Conservation (phyloP, 1,140 invertebrate genomes). For the Littorina saxatilis region DNA sequence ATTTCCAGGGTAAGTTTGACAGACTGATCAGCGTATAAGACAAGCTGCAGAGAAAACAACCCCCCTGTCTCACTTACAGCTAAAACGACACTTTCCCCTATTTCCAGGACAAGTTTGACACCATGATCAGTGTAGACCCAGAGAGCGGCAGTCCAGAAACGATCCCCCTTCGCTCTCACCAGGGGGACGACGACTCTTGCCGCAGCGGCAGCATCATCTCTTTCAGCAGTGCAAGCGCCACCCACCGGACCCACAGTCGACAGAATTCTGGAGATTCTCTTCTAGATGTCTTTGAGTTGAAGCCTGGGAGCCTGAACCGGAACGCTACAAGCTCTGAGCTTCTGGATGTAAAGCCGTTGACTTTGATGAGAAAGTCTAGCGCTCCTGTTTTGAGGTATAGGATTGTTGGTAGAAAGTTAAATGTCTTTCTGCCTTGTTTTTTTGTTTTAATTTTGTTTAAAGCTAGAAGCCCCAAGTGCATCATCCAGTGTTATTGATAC, state of each 20-base stretch:
- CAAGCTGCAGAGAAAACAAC: too few relatives aligned
- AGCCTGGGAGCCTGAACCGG: slow-evolving; percentile 39
- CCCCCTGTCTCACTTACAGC: too few relatives aligned
- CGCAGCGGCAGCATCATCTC: slow-evolving; percentile 48
- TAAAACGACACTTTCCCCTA: too few relatives aligned
- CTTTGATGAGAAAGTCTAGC: slow-evolving; percentile 47
- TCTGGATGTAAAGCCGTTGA: slow-evolving; percentile 48
- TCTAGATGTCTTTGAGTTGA: slow-evolving; percentile 47
- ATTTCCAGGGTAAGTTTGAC: too few relatives aligned
- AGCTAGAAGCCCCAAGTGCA: not conserved
- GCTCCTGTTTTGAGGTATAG: slow-evolving; percentile 40
- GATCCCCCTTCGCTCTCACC: slow-evolving; percentile 24
- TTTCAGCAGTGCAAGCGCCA: slow-evolving; percentile 51
- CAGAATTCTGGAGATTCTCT: slow-evolving; percentile 63
- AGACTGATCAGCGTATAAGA: too few relatives aligned
- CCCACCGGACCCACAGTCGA: slow-evolving; percentile 53
- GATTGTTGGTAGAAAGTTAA: too few relatives aligned
- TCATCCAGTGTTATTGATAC: not conserved
- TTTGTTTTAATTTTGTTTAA: not conserved
- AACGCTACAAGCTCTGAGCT: slow-evolving; percentile 48
- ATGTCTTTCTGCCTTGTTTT: not conserved
- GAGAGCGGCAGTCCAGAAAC: slow-evolving; percentile 40
- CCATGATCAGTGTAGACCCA: slow-evolving; percentile 38
- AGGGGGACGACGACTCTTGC: slow-evolving; percentile 29
- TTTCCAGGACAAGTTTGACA: slow-evolving; percentile 47